Percentiles rank a stretch among this genome's conserved stretches.
Evolutionary conservation across 1,140 invertebrate species (phyloP).

Genomic region (Geopemphigus sp.): DNA sequence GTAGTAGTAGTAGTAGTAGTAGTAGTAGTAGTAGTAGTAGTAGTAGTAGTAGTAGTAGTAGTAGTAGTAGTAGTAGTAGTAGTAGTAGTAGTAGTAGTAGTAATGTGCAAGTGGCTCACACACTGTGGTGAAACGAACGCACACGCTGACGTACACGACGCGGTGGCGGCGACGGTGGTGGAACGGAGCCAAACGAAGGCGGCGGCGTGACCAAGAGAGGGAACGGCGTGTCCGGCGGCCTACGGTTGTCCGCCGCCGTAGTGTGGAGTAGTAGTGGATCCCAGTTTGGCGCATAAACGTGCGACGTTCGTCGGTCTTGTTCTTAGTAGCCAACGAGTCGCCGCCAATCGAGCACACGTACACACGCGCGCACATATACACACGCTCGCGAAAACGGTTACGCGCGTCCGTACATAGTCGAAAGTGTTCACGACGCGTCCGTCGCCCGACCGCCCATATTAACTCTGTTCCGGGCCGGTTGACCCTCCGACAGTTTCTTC

Average conservation of each 20-base stretch:
- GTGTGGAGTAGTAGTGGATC: slow-evolving; percentile 49
- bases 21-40: too few species aligned
- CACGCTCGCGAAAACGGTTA: background rate
- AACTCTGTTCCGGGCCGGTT: background rate
- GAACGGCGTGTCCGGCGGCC: slow-evolving; percentile 32
- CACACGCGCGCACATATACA: background rate
- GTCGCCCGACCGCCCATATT: background rate
- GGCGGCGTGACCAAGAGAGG: slow-evolving; percentile 1
- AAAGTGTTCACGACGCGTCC: too few species aligned
- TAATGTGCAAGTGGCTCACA: background rate
- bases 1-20: too few species aligned
- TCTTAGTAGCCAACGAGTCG: slow-evolving; percentile 41
- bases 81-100: too few species aligned
- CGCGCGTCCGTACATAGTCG: background rate
- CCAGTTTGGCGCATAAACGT: slow-evolving; percentile 48
- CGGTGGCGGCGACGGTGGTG: background rate
- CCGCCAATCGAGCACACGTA: slow-evolving; percentile 26
- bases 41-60: too few species aligned
- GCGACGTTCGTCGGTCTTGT: slow-evolving; percentile 34
- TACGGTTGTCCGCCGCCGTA: background rate
- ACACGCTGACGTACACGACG: background rate
- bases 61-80: too few species aligned
- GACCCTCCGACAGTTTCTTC: background rate
- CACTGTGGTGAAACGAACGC: background rate
- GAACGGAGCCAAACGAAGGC: slow-evolving; percentile 40